Conservation (phyloP, 2,888 invertebrate genomes). For the Torymus texanus region DNA sequence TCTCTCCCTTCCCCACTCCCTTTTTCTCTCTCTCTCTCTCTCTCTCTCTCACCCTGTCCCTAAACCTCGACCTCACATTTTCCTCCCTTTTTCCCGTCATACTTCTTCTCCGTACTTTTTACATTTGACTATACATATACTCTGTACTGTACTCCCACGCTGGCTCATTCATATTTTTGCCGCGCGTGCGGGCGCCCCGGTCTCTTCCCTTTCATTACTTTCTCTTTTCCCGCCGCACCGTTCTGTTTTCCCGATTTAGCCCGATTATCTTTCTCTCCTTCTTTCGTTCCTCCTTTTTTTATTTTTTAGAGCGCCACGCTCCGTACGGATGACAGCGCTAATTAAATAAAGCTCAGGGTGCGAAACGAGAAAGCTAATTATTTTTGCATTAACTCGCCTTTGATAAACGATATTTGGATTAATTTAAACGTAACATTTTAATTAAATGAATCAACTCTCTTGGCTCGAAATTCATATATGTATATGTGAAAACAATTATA, state of each 20-base stretch:
- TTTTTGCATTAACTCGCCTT: conserved; percentile 26
- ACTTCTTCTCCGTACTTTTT: background rate
- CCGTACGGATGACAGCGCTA: conserved; percentile 18
- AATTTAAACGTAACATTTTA: conserved; percentile 32
- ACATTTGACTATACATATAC: too few species aligned
- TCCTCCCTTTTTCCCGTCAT: background rate
- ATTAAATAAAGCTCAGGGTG: conserved; percentile 30
- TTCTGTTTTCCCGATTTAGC: background rate
- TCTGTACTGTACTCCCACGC: too few species aligned
- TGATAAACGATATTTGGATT: conserved; percentile 16
- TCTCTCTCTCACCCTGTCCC: conserved; percentile 11
- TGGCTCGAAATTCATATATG: background rate
- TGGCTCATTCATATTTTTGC: background rate
- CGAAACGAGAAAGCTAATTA: conserved; percentile 27
- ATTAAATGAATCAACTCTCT: conserved; percentile 11
- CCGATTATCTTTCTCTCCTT: background rate
- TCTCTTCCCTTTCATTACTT: background rate
- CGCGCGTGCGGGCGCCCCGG: background rate
- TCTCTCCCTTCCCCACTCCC: too few species aligned
- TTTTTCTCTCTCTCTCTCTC: conserved; percentile 12
- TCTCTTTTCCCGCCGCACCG: background rate
- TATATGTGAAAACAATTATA: conserved; percentile 5
- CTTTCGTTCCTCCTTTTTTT: background rate
- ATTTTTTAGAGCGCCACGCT: background rate
- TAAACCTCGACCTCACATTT: conserved; percentile 6